Base-by-base conservation (phyloP, 2,797 vertebrate genomes). In the Bothrops alternatus region DNA sequence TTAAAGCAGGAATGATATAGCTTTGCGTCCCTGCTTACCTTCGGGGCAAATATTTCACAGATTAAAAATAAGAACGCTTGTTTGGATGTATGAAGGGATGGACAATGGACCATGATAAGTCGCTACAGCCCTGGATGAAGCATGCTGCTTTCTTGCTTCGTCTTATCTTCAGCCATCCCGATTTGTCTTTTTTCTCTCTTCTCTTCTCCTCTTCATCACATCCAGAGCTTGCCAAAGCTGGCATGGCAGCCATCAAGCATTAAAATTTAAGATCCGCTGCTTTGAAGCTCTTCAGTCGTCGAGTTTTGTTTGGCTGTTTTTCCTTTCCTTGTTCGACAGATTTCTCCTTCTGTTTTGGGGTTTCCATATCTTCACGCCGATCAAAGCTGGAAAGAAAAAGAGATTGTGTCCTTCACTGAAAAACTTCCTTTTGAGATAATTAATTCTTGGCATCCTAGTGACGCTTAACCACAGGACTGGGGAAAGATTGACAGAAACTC, bases 361-460 rank as follows among this genome's bases (percentile, higher is more conserved):
- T 86, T 53, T 53, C 37, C 10, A 7, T 53, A 42, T 86, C 88
- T 96, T 3, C 90, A 90, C 93, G 93, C 94, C 94, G 95, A 96
- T 95, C 96, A 92, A 92, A 26, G 91, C 97, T 96, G 94, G 96
- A 94, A 61, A 60, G 26, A 11, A 26, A 65, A 97, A 96, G 89
- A 96, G 92, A 97, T 97, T 89, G 25, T 97, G 96, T 97, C 91
- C 88, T 82, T 96, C 96, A 96, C 96, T 97, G 97, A 58, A 93
- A 97, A 91, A 90, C 91, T 95, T 97, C 95, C 96, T 97, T 97
- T 97, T 96, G 92, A 96, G 95, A 92, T 97, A 97, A 97, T 98
- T 97, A 97, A 96, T 97, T 96, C 94, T 97, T 98, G 97, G 96
- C 97, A 95, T 37, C 28, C 14, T 53, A 90, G 90, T 92, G 94